These are phyloP conservation scores for Nectonema munidae DNA, from an alignment of 2,888 invertebrate genomes.

Conservation along the genomic window DNA sequence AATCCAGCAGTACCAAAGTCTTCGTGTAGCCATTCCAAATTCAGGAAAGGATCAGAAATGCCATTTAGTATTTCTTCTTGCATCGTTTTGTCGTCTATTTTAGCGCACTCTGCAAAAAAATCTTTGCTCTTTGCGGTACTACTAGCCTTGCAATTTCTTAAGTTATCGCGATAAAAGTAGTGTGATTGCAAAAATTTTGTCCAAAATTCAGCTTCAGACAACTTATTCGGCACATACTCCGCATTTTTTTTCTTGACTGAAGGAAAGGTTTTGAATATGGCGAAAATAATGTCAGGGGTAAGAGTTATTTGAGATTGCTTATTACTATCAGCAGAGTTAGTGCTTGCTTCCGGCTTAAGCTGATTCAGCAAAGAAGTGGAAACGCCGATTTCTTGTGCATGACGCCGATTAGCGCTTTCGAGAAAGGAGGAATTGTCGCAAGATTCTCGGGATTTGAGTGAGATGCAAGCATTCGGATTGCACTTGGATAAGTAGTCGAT, in stretches of 20 bases:
- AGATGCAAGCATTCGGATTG: too few species aligned
- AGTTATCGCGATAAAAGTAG: slow-evolving; percentile 46
- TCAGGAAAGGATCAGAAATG: background rate
- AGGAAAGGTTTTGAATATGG: slow-evolving; percentile 94
- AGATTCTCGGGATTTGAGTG: too few species aligned
- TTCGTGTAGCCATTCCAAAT: too few species aligned
- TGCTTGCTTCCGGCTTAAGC: slow-evolving; percentile 76
- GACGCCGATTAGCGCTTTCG: background rate
- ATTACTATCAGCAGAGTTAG: too few species aligned
- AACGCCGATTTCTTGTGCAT: slow-evolving; percentile 37
- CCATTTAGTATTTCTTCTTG: background rate
- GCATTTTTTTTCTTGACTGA: slow-evolving; percentile 79
- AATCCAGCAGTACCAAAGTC: too few species aligned
- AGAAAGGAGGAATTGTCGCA: too few species aligned
- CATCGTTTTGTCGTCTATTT: slow-evolving; percentile 48
- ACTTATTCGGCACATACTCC: slow-evolving; percentile 70
- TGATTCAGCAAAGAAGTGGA: slow-evolving; percentile 40
- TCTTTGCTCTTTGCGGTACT: slow-evolving; percentile 35
- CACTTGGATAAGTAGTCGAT: too few species aligned
- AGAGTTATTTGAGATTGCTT: slow-evolving; percentile 59
- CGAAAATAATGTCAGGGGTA: slow-evolving; percentile 74
- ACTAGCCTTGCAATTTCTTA: slow-evolving; percentile 40
- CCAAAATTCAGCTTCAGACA: slow-evolving; percentile 91
- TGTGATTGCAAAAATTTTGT: slow-evolving; percentile 96
- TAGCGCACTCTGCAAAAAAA: slow-evolving; percentile 81